Conservation (phyloP, 2,888 invertebrate genomes). For the Lithosia quadra region DNA sequence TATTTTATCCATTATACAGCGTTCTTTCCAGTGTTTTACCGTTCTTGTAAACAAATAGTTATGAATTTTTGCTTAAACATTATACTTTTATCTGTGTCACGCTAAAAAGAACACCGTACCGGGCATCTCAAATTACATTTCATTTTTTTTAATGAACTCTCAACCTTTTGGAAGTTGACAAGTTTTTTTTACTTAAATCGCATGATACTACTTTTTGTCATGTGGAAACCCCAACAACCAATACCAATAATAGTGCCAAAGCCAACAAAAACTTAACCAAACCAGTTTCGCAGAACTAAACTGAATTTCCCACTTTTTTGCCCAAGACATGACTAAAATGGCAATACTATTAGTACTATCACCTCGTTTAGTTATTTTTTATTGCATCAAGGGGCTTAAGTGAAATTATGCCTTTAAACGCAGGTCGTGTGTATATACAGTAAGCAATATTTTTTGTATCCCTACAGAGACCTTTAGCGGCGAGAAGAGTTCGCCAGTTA, state of each 20-base stretch:
- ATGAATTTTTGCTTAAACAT: background rate
- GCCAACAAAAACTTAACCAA: background rate
- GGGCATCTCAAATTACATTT: background rate
- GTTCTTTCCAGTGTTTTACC: background rate
- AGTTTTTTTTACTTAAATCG: background rate
- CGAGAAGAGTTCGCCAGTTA: slow-evolving; percentile 52
- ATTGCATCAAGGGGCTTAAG: background rate
- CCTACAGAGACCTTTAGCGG: slow-evolving; percentile 76
- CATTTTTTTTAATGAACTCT: background rate
- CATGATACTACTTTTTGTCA: no score
- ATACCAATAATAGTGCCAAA: background rate
- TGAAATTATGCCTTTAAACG: background rate
- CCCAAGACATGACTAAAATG: background rate
- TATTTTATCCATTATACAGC: background rate
- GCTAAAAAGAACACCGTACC: background rate
- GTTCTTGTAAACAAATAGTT: background rate
- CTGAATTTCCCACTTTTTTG: background rate
- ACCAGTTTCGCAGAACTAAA: background rate
- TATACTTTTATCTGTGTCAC: background rate
- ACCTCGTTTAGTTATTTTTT: background rate
- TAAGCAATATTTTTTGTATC: background rate
- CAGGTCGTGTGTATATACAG: background rate
- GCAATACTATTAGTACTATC: no score
- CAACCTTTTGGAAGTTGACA: background rate
- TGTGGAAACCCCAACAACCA: no score